Evolutionary conservation across 2,888 invertebrate species (phyloP).

Genomic region (Nomada fucata): DNA sequence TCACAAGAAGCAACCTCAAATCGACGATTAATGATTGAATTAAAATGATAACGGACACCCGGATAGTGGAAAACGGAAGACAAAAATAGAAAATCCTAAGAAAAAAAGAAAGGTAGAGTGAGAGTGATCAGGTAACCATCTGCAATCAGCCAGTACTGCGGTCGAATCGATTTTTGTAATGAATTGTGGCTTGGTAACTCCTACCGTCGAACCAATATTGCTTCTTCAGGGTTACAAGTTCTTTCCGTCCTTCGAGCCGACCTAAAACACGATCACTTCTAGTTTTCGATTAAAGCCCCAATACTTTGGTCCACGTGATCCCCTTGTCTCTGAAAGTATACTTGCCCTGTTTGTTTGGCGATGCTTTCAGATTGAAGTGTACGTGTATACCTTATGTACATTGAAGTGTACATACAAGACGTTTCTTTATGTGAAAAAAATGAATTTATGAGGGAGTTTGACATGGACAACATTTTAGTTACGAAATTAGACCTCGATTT

Average conservation of each 20-base stretch:
- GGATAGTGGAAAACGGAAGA: conserved; percentile 39
- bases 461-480: background rate
- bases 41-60: conserved; percentile 59
- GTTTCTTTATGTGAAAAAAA: background rate
- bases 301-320: conserved; percentile 43
- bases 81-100: conserved; percentile 29
- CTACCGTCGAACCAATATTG: conserved; percentile 78
- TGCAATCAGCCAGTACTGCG: conserved; percentile 79
- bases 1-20: too few species aligned
- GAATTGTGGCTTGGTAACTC: conserved; percentile 79
- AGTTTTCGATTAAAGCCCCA: conserved; percentile 65
- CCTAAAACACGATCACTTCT: conserved; percentile 68
- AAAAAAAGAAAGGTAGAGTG: conserved; percentile 41
- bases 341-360: conserved; percentile 5
- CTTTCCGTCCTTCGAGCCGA: conserved; percentile 62
- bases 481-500: background rate
- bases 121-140: conserved; percentile 69
- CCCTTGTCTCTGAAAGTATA: conserved; percentile 28
- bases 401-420: background rate
- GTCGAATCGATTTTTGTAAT: conserved; percentile 81
- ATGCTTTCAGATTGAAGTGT: background rate
- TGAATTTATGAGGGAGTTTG: background rate
- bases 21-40: background rate
- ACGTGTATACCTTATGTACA: background rate
- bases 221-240: conserved; percentile 80